phyloP scores from a whole-genome alignment of 2,113 vertebrate species.

The Oryzias curvinotus region DNA sequence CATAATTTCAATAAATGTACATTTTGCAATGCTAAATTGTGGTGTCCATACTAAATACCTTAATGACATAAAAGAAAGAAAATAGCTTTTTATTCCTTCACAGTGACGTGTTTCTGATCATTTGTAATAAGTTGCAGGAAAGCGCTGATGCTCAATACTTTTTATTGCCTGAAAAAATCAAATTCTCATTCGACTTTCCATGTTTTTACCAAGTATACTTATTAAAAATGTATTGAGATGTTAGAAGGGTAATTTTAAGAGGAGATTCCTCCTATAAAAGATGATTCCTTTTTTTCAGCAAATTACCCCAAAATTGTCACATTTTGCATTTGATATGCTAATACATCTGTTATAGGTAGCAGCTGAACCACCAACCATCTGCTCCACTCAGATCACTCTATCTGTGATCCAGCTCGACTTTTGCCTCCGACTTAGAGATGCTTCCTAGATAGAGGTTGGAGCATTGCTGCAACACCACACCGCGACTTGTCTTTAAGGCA shows the following conservation, averaged over 20 bases:
- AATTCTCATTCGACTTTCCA: too few relatives aligned
- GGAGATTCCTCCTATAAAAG: too few relatives aligned
- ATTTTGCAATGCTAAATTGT: too few relatives aligned
- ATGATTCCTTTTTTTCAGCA: not conserved
- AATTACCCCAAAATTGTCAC: conserved; percentile 15
- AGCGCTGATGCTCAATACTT: not conserved
- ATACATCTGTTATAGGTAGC: conserved; percentile 26
- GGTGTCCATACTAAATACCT: not conserved
- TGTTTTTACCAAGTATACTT: too few relatives aligned
- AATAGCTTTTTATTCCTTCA: conserved; percentile 5
- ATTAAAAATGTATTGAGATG: too few relatives aligned
- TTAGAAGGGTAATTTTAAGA: too few relatives aligned
- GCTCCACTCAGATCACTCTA: conserved; percentile 57
- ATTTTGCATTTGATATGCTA: conserved; percentile 28
- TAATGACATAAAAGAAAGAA: conserved; percentile 1
- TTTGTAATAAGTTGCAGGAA: not conserved
- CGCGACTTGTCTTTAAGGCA: conserved; percentile 46
- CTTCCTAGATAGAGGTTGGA: conserved; percentile 61
- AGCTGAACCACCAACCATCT: conserved; percentile 58
- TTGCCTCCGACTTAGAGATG: conserved; percentile 55
- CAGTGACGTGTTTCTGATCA: not conserved
- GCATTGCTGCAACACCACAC: conserved; percentile 41
- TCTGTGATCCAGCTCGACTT: conserved; percentile 60
- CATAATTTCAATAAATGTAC: too few relatives aligned
- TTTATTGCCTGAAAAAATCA: not conserved